Base-by-base conservation (phyloP, 1,140 invertebrate genomes). In the Antheraea pernyi region DNA sequence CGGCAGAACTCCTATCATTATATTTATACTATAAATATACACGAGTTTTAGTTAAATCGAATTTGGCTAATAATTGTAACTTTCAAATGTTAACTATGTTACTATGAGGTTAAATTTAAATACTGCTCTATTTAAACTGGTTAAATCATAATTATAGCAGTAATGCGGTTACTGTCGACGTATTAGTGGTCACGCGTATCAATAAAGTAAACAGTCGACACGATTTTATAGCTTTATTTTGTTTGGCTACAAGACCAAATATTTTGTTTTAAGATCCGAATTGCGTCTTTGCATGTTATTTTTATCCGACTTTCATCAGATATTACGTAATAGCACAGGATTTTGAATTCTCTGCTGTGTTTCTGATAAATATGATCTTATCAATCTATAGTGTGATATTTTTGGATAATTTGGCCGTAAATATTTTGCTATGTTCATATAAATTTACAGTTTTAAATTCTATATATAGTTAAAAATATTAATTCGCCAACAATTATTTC, bases 231-330 rank as follows among this genome's bases (percentile, higher is more conserved):
- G 19, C 22, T 19, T 19, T 64, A 64, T 66, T 66, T 66, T 58
- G 19, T 58, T 66, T 66, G 65, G 48, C 65, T 58, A 22, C 48
- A 66, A 66, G 6, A 22, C 11, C 65, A 58, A 58, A 39, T 19
- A 53, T 36, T 53, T 36, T 19, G 37, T 66, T 58, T 53, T 58
- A 53, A 66, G 19, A 58, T 22, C 6, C 65, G 65, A 58, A 66
- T 66, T 53, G 30, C 65, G 65, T 66, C 42, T 19, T 53, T 36
- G 5, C 18, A 10, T 11, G 30, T 39, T 66, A 66, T 66, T 66
- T 66, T 66, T 66, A 58, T 66, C 53, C 58, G 46, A 66, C 65
- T 58, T 53, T 53, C 65, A 36, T 66, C 65, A 58, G 46, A 53
- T 30, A 19, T 66, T 58, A 64, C 37, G 37, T 39, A 64, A 39